phyloP scores from a whole-genome alignment of 2,888 invertebrate species.

The Mantis religiosa region DNA sequence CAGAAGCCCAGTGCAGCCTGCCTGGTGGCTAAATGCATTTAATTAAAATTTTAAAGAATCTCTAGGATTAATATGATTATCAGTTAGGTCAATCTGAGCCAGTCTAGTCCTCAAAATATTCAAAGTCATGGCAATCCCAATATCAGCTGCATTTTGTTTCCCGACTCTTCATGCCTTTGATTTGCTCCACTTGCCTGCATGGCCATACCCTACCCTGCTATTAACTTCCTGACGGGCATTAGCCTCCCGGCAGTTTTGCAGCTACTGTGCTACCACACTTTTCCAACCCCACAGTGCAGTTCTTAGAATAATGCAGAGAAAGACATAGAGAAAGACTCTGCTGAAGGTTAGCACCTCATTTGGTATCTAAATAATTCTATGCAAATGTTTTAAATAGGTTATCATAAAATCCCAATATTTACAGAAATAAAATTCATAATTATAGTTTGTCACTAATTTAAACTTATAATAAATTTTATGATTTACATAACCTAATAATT shows the following conservation, averaged over 20 bases:
- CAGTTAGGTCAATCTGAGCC: neutral
- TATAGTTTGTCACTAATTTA: too few species aligned
- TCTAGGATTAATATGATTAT: neutral
- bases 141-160: neutral
- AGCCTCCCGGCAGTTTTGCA: slow-evolving; percentile 27
- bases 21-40: slow-evolving; percentile 27
- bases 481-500: neutral
- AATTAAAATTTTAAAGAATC: neutral
- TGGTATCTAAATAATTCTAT: neutral
- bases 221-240: neutral
- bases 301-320: neutral
- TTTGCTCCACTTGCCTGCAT: slow-evolving; percentile 10
- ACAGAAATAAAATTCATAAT: too few species aligned
- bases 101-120: neutral
- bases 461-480: too few species aligned
- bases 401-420: too few species aligned
- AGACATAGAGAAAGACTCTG: neutral
- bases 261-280: slow-evolving; percentile 31
- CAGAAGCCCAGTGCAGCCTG: slow-evolving; percentile 25
- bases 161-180: neutral
- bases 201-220: neutral
- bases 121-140: neutral
- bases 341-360: neutral
- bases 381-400: neutral
- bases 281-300: slow-evolving; percentile 25